Base-by-base conservation (phyloP, 2,797 vertebrate genomes). In the Zalophus californianus region DNA sequence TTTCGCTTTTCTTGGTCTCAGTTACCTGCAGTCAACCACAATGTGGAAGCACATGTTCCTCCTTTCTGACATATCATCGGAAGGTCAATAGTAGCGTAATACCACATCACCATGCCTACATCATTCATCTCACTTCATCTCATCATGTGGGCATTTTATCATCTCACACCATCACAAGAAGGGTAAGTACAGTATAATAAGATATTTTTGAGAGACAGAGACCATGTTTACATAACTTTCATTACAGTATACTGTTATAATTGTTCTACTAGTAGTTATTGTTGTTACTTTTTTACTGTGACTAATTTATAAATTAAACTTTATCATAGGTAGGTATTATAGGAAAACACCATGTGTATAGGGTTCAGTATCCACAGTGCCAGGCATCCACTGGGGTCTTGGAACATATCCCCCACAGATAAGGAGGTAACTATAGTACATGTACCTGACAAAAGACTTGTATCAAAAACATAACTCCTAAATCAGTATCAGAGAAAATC, bases 401-500 rank as follows among this genome's bases (percentile, higher is more conserved):
- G 7, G 41, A 75, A 75, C 41, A 16, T 27, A 29, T 9, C 25
- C 41, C 41, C 41, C 41, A 75, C 25, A 73, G 72, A 48, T 29
- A 75, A 75, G 41, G 25, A 15, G 23, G 70, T 44, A 14, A 44
- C 72, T 75, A 75, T 25, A 14, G 38, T 44, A 48, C 15, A 88
- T 29, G 29, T 75, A 58, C 41, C 48, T 66, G 27, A 84, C 8
- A 58, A 92, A 92, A n/a, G 15, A 96, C 3, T 64, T 92, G 23
- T 13, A 85, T 54, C 8, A 91, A 84, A 95, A 88, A 44, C 25
- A 79, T 79, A 85, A 83, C 29, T n/a, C 29, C 35, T 79, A 75
- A 87, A 73, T 91, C 78, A 95, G 73, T 44, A 75, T 12, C 5
- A 79, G 35, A 95, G n/a, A 79, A n/a, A 92, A 90, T 54, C 72